Percentiles rank a stretch among this genome's conserved stretches.
Conservation (phyloP, 2,797 vertebrate genomes). For the Artibeus lituratus region DNA sequence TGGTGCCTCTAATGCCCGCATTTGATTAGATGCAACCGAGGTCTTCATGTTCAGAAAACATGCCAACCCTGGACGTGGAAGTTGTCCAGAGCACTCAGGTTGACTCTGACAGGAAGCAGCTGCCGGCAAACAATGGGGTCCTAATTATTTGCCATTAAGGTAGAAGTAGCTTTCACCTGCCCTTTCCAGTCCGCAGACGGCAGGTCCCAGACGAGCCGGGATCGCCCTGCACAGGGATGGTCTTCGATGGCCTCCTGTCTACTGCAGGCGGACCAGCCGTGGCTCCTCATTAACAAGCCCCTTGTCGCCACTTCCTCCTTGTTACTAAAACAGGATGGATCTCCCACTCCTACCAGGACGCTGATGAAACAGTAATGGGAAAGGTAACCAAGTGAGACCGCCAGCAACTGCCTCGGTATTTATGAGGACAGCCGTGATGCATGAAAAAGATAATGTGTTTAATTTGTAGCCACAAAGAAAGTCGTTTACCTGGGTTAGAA, state of each 20-base stretch:
- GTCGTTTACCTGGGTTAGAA: slow-evolving; percentile 74
- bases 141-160: slow-evolving; percentile 18
- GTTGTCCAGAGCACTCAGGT: neutral
- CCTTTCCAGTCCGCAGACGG: neutral
- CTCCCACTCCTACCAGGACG: slow-evolving; percentile 68
- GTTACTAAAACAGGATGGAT: slow-evolving; percentile 75
- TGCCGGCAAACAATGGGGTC: neutral
- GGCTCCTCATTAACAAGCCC: slow-evolving; percentile 42
- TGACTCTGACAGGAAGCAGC: neutral
- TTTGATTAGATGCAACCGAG: too few species aligned
- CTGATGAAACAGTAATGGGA: slow-evolving; percentile 78
- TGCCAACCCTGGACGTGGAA: neutral
- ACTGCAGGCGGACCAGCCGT: neutral
- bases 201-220: fast-evolving
- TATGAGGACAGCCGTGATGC: slow-evolving; percentile 57
- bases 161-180: neutral
- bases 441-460: slow-evolving; percentile 76
- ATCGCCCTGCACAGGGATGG: fast-evolving
- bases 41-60: neutral
- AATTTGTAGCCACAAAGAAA: slow-evolving; percentile 80
- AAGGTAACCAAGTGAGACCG: slow-evolving; percentile 82
- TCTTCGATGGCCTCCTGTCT: neutral
- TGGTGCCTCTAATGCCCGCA: fast-evolving
- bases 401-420: slow-evolving; percentile 71
- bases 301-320: slow-evolving; percentile 51